Base-by-base conservation (phyloP, 1,140 invertebrate genomes). In the Lethocerus indicus region DNA sequence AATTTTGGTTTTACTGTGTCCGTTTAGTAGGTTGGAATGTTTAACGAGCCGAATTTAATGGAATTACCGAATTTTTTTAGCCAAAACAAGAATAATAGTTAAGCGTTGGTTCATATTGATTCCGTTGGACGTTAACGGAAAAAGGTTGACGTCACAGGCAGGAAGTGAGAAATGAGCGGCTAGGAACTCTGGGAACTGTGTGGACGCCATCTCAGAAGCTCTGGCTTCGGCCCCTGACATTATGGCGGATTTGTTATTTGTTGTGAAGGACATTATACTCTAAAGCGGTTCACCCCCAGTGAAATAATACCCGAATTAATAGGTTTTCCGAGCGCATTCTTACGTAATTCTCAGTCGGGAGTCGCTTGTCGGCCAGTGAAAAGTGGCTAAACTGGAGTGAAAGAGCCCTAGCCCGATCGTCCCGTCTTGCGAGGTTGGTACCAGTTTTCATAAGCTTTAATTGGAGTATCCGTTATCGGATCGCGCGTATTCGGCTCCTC, bases 181-280 rank as follows among this genome's bases (percentile, higher is more conserved):
- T 20, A 39, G 36, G 23, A 20, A 21, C 36, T 20, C 23, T 20
- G 36, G 18, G 36, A 39, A 39, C 36, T 39, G 16, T 6, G 23
- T 42, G 47, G 47, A 49, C 47, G 47, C 47, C 47, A 49, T 49
- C 47, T 24, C 21, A 41, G 26, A 42, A 42, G 3, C 26, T 42
- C 21, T n/a, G 26, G 18, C 40, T 42, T 14, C n/a, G 26, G 40
- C 23, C 40, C 40, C 21, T 42, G 40, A 39, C 47, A 49, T 41
- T 41, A 49, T 49, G 47, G 47, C 47, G 47, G 47, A 49, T 16
- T 40, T 49, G 47, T 49, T 49, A 49, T 49, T 39, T 40, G 47
- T 49, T 49, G 47, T 49, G 14, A 27, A 39, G 24, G 47, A 29
- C 40, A 42, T 42, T 21, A 24, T 42, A 42, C 23, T 42, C 23